phyloP scores from a whole-genome alignment of 2,797 vertebrate species.

The Poecilia picta region DNA sequence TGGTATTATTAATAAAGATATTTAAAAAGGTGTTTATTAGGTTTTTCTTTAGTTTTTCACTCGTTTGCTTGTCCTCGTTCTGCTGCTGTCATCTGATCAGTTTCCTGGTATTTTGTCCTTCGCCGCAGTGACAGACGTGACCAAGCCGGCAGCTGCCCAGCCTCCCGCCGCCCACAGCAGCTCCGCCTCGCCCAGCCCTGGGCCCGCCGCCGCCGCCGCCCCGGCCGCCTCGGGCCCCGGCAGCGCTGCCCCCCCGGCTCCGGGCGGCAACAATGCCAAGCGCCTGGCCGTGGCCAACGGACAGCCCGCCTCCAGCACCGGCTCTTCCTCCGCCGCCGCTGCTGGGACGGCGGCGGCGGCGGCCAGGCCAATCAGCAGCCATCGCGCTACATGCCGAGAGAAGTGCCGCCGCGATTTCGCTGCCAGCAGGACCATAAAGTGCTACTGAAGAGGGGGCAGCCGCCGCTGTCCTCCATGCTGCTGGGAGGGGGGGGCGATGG shows the following conservation, averaged over 20 bases:
- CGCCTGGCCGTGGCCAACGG: constrained; percentile 99
- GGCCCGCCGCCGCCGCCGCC: constrained; percentile 91
- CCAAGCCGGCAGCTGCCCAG: constrained; percentile 95
- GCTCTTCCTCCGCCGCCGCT: constrained; percentile 84
- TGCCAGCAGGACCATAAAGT: constrained; percentile 99
- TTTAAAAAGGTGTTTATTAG: no score
- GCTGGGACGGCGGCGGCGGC: constrained; percentile 74
- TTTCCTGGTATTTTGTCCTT: background rate
- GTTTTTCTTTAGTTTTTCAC: no score
- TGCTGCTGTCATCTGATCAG: no score
- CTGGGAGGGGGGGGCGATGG: constrained; percentile 92
- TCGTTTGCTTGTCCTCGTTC: no score
- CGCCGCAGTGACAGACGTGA: constrained; percentile 95
- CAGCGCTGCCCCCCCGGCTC: constrained; percentile 95
- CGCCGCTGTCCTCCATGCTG: constrained; percentile 99
- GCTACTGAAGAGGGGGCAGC: constrained; percentile 99
- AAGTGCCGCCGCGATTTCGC: constrained; percentile 99
- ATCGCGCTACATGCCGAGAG: constrained; percentile 99
- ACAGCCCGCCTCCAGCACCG: constrained; percentile 93
- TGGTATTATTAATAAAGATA: background rate
- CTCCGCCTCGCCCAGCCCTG: constrained; percentile 90
- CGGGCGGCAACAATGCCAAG: constrained; percentile 99
- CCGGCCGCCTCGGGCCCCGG: constrained; percentile 91
- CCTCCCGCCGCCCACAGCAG: constrained; percentile 94
- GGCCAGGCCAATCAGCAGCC: constrained; percentile 84